Evolutionary conservation across 2,113 vertebrate genomes (phyloP).

Genomic region (Chloroceryle aenea): DNA sequence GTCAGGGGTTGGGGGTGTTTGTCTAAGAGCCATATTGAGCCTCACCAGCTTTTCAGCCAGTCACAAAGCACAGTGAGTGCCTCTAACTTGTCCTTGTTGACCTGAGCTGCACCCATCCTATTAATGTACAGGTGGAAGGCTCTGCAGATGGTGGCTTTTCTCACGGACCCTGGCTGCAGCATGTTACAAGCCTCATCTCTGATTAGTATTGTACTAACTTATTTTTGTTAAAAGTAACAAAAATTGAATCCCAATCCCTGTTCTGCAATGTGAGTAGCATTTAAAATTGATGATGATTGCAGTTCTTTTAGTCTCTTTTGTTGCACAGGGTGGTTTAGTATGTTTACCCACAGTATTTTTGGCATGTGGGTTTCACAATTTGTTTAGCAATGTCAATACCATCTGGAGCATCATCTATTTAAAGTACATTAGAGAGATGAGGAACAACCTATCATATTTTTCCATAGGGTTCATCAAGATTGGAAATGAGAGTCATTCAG

Average conservation of each 20-base stretch:
- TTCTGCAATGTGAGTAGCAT: constrained; percentile 41
- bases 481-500: constrained; percentile 69
- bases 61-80: background rate
- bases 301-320: constrained; percentile 69
- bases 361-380: constrained; percentile 74
- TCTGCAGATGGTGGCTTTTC: constrained; percentile 25
- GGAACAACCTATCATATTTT: constrained; percentile 72
- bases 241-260: constrained; percentile 56
- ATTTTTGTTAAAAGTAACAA: constrained; percentile 62
- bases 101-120: background rate
- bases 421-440: constrained; percentile 72
- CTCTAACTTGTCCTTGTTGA: background rate
- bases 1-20: background rate
- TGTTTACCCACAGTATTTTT: constrained; percentile 76
- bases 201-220: constrained; percentile 50
- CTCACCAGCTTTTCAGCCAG: background rate
- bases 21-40: background rate
- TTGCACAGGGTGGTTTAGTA: constrained; percentile 65
- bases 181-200: background rate
- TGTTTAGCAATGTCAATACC: constrained; percentile 76
- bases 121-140: background rate
- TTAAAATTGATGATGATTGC: constrained; percentile 69
- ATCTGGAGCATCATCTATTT: constrained; percentile 75
- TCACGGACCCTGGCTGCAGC: background rate
- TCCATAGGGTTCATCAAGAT: constrained; percentile 67